Percentiles rank a stretch among this genome's conserved stretches.
Evolutionary conservation across 2,797 vertebrate genomes (phyloP).

Genomic region (Hephaestus fuliginosus): DNA sequence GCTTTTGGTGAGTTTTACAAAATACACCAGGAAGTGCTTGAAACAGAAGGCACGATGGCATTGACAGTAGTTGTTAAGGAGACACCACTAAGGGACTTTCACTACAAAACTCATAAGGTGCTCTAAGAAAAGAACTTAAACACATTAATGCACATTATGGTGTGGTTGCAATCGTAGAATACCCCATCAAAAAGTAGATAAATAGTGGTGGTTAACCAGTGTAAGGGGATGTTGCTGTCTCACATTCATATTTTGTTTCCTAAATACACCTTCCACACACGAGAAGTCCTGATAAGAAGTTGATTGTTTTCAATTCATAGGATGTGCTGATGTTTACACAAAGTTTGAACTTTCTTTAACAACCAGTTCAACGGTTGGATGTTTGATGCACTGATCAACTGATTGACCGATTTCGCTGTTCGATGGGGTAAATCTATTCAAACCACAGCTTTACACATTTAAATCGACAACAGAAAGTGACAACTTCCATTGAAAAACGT

Average conservation of each 20-base stretch:
- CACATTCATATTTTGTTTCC: conserved; percentile 31
- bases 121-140: conserved; percentile 76
- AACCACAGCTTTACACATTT: conserved; percentile 80
- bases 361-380: conserved; percentile 61
- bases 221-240: conserved; percentile 32
- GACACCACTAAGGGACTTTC: conserved; percentile 85
- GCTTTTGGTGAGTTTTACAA: conserved; percentile 89
- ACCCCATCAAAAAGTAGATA: conserved; percentile 71
- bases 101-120: conserved; percentile 83
- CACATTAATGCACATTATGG: conserved; percentile 81
- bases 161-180: conserved; percentile 75
- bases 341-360: conserved; percentile 56
- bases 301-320: conserved; percentile 11
- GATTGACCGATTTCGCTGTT: conserved; percentile 32
- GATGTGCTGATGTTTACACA: conserved; percentile 12
- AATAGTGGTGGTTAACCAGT: conserved; percentile 44
- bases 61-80: conserved; percentile 86
- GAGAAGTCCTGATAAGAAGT: conserved; percentile 6
- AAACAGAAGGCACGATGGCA: conserved; percentile 91
- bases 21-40: conserved; percentile 90
- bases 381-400: conserved; percentile 36
- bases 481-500: conserved; percentile 80
- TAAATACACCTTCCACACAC: conserved; percentile 50
- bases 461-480: conserved; percentile 78
- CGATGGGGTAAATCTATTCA: conserved; percentile 65